These are phyloP conservation scores for Ephialtes manifestator DNA, from an alignment of 2,888 invertebrate genomes.

Conservation along the genomic window DNA sequence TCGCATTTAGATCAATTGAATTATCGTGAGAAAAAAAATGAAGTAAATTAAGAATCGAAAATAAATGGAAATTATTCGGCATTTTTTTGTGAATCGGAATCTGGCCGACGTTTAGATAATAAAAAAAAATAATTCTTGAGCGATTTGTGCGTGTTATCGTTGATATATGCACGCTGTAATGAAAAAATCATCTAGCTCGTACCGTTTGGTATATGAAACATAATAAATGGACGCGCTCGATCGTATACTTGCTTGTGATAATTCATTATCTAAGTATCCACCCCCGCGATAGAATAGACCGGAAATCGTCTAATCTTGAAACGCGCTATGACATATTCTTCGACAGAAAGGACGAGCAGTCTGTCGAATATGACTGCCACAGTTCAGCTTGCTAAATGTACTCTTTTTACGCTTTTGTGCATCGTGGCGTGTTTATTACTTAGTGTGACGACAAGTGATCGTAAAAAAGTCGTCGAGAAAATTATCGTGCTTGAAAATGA, in stretches of 20 bases:
- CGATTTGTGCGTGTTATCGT: conserved; percentile 34
- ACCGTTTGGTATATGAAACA: conserved; percentile 51
- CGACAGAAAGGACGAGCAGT: conserved; percentile 23
- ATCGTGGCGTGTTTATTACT: conserved; percentile 54
- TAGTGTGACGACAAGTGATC: conserved; percentile 8
- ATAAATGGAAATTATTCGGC: conserved; percentile 11
- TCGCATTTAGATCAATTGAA: conserved; percentile 51
- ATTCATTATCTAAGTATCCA: conserved; percentile 64
- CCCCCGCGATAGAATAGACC: conserved; percentile 40
- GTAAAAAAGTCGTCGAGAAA: not conserved
- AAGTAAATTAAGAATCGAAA: not conserved
- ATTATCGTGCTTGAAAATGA: conserved; percentile 20
- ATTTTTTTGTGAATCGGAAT: not conserved
- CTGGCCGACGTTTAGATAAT: conserved; percentile 31
- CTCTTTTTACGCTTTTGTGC: conserved; percentile 69
- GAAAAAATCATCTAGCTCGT: conserved; percentile 41
- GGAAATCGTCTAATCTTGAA: conserved; percentile 63
- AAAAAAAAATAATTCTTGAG: conserved; percentile 16
- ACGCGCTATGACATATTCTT: conserved; percentile 10
- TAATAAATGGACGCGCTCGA: conserved; percentile 66
- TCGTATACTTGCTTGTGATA: conserved; percentile 51
- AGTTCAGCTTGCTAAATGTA: conserved; percentile 72
- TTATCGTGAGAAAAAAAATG: not conserved
- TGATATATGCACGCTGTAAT: conserved; percentile 40
- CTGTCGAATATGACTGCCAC: conserved; percentile 69